Evolutionary conservation across 2,888 invertebrate species (phyloP).

Genomic region (Scaeva pyrastri): DNA sequence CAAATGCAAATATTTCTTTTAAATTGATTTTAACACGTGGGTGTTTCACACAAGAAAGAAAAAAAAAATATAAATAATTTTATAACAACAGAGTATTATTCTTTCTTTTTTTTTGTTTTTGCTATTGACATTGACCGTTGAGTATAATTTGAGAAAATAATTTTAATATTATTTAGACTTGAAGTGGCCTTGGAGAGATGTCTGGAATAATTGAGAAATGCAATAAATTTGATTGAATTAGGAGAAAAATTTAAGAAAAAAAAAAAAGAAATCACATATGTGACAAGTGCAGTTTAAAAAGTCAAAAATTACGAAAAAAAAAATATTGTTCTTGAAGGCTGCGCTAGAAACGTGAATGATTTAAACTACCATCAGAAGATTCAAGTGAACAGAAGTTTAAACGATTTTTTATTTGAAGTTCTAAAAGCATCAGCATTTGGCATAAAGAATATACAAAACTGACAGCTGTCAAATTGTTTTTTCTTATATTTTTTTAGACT

Average conservation of each 20-base stretch:
- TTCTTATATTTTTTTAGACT: no score
- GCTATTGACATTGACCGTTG: slow-evolving; percentile 13
- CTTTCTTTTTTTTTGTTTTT: background rate
- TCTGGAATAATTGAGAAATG: slow-evolving; percentile 2
- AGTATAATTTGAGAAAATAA: background rate
- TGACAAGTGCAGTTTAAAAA: background rate
- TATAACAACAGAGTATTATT: background rate
- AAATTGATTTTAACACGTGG: slow-evolving; percentile 18
- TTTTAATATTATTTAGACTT: background rate
- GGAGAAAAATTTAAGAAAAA: background rate
- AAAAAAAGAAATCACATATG: background rate
- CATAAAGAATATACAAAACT: no score
- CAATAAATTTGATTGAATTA: background rate
- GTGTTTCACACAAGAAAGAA: background rate
- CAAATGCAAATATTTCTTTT: slow-evolving; percentile 27
- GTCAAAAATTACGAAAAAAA: background rate
- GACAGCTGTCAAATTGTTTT: no score
- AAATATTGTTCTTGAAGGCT: no score
- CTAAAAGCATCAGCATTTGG: no score
- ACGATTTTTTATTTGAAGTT: no score
- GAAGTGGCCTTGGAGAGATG: background rate
- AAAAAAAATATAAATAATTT: background rate
- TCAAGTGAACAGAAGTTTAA: no score
- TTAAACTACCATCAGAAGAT: no score
- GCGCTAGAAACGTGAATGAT: no score